Percentiles rank a stretch among this genome's conserved stretches.
Evolutionary conservation across 2,888 invertebrate genomes (phyloP).

Genomic region (Drosophila emarginata): DNA sequence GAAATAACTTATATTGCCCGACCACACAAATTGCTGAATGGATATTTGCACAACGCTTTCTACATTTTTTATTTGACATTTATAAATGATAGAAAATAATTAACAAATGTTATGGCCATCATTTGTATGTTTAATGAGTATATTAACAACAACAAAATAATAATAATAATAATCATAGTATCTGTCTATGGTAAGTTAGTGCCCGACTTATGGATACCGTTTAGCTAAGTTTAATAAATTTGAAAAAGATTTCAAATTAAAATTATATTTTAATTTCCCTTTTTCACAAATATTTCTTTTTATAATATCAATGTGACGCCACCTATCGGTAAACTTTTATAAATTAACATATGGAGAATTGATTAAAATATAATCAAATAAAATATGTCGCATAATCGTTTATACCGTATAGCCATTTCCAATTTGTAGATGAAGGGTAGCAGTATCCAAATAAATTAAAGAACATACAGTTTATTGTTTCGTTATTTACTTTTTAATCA

Average conservation of each 20-base stretch:
- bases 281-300: no score
- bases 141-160: background rate
- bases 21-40: background rate
- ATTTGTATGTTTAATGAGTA: background rate
- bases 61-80: conserved; percentile 6
- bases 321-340: background rate
- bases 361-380: no score
- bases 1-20: background rate
- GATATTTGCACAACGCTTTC: conserved; percentile 7
- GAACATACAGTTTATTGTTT: background rate
- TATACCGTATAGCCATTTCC: background rate
- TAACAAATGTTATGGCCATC: conserved; percentile 5
- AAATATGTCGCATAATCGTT: no score
- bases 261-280: background rate
- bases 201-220: background rate
- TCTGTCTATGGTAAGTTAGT: no score
- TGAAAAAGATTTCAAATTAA: background rate
- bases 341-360: no score
- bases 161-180: background rate
- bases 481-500: background rate
- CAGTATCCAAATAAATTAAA: background rate
- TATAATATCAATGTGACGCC: background rate
- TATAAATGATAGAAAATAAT: conserved; percentile 7
- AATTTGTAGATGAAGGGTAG: background rate
- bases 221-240: background rate